These are phyloP conservation scores for Zoanthus sociatus DNA, from an alignment of 92 coral and sea anemone species.

Conservation along the genomic window DNA sequence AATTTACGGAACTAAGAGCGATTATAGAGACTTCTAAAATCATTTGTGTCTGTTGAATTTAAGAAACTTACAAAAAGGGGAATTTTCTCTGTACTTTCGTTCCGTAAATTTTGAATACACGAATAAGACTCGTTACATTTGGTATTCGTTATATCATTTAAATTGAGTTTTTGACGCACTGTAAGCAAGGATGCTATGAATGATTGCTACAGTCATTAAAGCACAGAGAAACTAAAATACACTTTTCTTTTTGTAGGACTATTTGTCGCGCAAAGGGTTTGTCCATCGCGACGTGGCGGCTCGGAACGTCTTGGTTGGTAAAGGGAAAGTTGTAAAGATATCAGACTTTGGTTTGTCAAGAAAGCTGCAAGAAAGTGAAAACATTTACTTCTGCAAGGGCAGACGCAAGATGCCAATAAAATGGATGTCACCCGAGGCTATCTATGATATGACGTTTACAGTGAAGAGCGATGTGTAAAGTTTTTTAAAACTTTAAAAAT, in stretches of 20 bases:
- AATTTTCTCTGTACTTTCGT: too few relatives aligned
- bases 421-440: conserved; percentile 39
- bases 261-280: conserved; percentile 30
- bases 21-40: too few relatives aligned
- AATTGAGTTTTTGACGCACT: too few relatives aligned
- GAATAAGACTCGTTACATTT: too few relatives aligned
- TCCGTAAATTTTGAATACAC: too few relatives aligned
- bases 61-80: too few relatives aligned
- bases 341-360: conserved; percentile 41
- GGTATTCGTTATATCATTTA: too few relatives aligned
- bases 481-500: background rate
- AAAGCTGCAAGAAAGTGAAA: conserved; percentile 3
- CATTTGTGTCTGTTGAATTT: too few relatives aligned
- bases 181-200: too few relatives aligned
- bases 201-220: too few relatives aligned
- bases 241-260: conserved; percentile 4
- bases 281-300: conserved; percentile 38
- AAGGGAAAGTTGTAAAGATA: conserved; percentile 29
- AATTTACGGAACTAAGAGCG: too few relatives aligned
- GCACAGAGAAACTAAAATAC: too few relatives aligned
- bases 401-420: conserved; percentile 31
- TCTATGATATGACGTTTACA: conserved; percentile 41
- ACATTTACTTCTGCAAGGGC: conserved; percentile 21
- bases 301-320: conserved; percentile 38
- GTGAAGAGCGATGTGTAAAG: conserved; percentile 31